Conservation (phyloP, 2,888 invertebrate genomes). For the Sminthurinus aureus region DNA sequence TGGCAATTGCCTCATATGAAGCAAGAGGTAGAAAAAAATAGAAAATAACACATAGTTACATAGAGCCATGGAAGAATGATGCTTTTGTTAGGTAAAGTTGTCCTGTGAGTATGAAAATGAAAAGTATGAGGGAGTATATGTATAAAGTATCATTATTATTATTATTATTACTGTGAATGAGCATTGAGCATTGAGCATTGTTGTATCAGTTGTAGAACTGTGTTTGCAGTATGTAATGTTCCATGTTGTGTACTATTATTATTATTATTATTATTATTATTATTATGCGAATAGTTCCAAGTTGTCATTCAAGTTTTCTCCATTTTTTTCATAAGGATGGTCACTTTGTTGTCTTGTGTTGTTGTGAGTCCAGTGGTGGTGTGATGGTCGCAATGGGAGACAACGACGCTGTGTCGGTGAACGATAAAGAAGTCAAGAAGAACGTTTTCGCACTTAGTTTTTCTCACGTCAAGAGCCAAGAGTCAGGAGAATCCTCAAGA, state of each 20-base stretch:
- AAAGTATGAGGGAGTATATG: not conserved
- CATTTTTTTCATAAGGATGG: constrained; percentile 29
- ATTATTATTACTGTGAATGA: not conserved
- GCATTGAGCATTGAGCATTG: not conserved
- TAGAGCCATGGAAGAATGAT: not conserved
- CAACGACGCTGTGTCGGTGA: constrained; percentile 24
- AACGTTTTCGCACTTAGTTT: constrained; percentile 35
- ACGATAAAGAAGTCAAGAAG: constrained; percentile 36
- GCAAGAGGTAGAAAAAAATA: not conserved
- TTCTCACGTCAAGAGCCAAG: constrained; percentile 1
- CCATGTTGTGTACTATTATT: too few relatives aligned
- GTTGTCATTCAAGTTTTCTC: constrained; percentile 38
- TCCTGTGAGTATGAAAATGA: constrained; percentile 12
- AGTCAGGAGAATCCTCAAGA: not conserved
- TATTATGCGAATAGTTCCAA: not conserved
- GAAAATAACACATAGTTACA: not conserved
- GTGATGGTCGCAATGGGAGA: constrained; percentile 22
- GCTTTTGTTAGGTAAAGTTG: constrained; percentile 19
- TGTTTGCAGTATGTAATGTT: too few relatives aligned
- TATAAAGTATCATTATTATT: not conserved
- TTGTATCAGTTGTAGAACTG: not conserved
- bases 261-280: too few relatives aligned
- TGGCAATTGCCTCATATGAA: not conserved
- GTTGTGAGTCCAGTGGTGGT: constrained; percentile 23
- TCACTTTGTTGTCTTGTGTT: constrained; percentile 28